Evolutionary conservation across 2,113 vertebrate genomes (phyloP).

Genomic region (Stomatorhinus ivindoensis): DNA sequence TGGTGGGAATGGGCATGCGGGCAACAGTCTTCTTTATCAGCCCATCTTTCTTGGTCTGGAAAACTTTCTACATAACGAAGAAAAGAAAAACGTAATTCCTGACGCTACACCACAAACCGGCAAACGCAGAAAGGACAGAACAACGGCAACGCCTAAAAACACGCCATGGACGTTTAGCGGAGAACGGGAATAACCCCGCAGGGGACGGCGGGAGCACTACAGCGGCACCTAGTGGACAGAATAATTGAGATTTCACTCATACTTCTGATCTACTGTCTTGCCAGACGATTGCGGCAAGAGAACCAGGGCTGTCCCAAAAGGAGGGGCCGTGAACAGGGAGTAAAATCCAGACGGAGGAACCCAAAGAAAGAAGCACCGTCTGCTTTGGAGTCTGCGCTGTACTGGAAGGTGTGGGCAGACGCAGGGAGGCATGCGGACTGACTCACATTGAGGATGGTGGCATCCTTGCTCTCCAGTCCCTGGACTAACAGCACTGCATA

Average conservation of each 20-base stretch:
- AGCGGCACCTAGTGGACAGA: neutral
- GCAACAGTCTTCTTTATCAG: conserved; percentile 88
- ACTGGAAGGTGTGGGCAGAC: neutral
- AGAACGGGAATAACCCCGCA: neutral
- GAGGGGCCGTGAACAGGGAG: neutral
- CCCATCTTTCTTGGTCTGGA: conserved; percentile 76
- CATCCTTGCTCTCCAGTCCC: conserved; percentile 86
- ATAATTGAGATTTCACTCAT: neutral
- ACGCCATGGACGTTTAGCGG: neutral
- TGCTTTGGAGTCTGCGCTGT: neutral
- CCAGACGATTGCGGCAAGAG: neutral
- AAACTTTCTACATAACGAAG: conserved; percentile 72
- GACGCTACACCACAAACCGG: neutral
- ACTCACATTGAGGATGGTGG: conserved; percentile 82
- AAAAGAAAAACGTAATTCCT: neutral
- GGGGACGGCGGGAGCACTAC: too few relatives aligned
- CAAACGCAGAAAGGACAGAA: too few relatives aligned
- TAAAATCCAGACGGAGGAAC: neutral
- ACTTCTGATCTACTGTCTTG: neutral
- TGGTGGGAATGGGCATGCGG: conserved; percentile 77
- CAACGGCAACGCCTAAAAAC: neutral
- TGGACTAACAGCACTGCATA: conserved; percentile 84
- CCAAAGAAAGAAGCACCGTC: neutral
- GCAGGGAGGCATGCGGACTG: neutral
- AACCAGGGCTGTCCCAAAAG: too few relatives aligned